Conservation (phyloP, 2,888 invertebrate genomes). For the Bruchidius siliquastri region DNA sequence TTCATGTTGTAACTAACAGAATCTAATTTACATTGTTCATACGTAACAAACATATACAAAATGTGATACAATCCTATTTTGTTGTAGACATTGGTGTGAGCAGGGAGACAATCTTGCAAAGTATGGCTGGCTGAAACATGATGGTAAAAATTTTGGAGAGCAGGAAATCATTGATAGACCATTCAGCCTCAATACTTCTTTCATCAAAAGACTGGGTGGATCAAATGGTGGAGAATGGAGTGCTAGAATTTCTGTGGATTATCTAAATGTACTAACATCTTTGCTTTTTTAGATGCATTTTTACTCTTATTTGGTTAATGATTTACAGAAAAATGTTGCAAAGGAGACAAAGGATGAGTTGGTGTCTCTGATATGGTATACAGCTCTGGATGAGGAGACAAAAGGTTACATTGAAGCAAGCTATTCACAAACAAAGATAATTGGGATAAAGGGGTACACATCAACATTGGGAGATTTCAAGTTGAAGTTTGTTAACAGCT, state of each 20-base stretch:
- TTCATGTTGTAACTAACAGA: too few relatives aligned
- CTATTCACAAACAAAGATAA: slow-evolving; percentile 52
- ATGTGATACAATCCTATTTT: background rate
- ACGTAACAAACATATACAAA: too few relatives aligned
- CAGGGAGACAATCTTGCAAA: slow-evolving; percentile 76
- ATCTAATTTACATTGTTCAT: too few relatives aligned
- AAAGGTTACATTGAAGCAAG: slow-evolving; percentile 55
- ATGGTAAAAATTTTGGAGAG: slow-evolving; percentile 85
- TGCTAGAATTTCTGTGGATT: slow-evolving; percentile 66
- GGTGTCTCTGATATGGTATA: slow-evolving; percentile 74
- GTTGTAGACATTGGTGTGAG: slow-evolving; percentile 82
- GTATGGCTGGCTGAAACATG: slow-evolving; percentile 91
- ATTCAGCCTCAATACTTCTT: slow-evolving; percentile 75
- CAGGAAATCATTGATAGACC: slow-evolving; percentile 83
- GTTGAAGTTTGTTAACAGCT: slow-evolving; percentile 51
- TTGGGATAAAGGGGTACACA: slow-evolving; percentile 70
- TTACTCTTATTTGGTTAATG: slow-evolving; percentile 41
- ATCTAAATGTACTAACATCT: slow-evolving; percentile 27
- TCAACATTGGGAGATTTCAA: slow-evolving; percentile 74
- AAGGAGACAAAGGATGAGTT: slow-evolving; percentile 40
- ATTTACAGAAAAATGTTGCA: slow-evolving; percentile 7
- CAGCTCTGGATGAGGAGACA: slow-evolving; percentile 71
- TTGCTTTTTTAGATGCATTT: too few relatives aligned
- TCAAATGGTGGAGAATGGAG: slow-evolving; percentile 91
- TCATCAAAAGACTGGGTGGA: slow-evolving; percentile 79